Evolutionary conservation across 2,888 invertebrate species (phyloP), one percentile per base, ranked within the genome.

Genomic region (Phytoseiulus persimilis): DNA sequence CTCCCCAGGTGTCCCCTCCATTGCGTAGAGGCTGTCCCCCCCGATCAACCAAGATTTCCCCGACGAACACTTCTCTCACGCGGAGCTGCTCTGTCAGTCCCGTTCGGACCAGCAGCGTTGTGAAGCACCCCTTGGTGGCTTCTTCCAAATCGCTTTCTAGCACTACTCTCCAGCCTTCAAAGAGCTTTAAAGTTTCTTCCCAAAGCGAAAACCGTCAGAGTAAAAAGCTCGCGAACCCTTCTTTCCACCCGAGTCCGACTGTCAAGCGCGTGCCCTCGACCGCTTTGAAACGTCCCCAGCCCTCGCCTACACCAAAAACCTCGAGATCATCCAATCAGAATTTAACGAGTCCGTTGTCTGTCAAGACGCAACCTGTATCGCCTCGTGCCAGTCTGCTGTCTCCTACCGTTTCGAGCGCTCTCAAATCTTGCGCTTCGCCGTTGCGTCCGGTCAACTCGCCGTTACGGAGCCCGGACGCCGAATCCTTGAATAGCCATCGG

Each of bases 381-480:
- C 33, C 33, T 32, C 87, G 87, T n/a, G 33, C 87, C 31, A 87
- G 87, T 87, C 33, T 87, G 87, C 33, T 87, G 87, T 87, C 87
- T 45, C 87, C 87, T n/a, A 87, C 87, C 45, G 87, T 87, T 39
- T 87, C 87, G 32, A 87, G 87, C 31, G 87, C 87, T 87, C 87
- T 87, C 33, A 87, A 87, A 32, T 87, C 87, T 87, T 87, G 87
- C 33, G 39, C 87, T 18, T 11, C 45, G 9, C 87, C 87, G 31
- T n/a, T 87, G 31, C 87, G 87, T 31, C 39, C 87, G 87, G 87
- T 87, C 87, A 87, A 87, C 87, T 87, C 33, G 14, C 33, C 65
- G 18, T 28, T 65, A 18, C 5, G 65, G 65, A 65, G 65, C 18
- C 65, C 65, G 9, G 65, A 65, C 65, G 2, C 65, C 65, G 65